Base-by-base conservation (phyloP, 2,888 invertebrate species). In the Podabrus alpinus region DNA sequence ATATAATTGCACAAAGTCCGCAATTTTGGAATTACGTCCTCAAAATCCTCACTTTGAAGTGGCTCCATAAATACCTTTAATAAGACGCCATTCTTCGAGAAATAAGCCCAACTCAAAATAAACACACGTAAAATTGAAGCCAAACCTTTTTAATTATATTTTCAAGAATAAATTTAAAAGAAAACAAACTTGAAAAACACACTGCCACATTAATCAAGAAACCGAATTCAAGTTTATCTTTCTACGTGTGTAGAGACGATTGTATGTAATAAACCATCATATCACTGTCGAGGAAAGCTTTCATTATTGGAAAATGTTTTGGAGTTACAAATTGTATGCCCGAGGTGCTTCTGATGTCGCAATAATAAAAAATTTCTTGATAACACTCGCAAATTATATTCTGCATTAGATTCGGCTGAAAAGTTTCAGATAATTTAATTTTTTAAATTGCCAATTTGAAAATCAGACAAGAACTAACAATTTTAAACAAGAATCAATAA, bases 1-100 rank as follows among this genome's bases (percentile, higher is more conserved):
- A 69, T 75, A 69, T 75, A 75, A 75, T 75, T 75, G 69, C 25
- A 64, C 24, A 45, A 66, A 75, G 71, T 59, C 66, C 59, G 68
- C 17, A 71, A 71, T 62, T 71, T 71, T 68, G 21, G 62, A 74
- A 70, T 70, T 15, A 16, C 15, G 67, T 67, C 29, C 29, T 74
- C n/a, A 74, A 71, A 66, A 25, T 61, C 62, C 62, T 66, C 60
- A 61, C 69, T 67, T 70, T 21, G 1, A 9, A 24, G 24, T 24
- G 24, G 1, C 24, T 9, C 7, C 9, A 9, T 24, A 9, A 9
- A 19, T 19, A 19, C 2, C 4, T 19, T 19, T 19, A 2, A 3
- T 19, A 19, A 24, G 9, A 21, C 19, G 19, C 19, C 4, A 3
- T 19, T 19, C 4, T 19, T 19, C 19, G n/a, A 19, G 4, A 19